Base-by-base conservation (phyloP, 2,113 vertebrate genomes). In the Oreocharis arfaki region DNA sequence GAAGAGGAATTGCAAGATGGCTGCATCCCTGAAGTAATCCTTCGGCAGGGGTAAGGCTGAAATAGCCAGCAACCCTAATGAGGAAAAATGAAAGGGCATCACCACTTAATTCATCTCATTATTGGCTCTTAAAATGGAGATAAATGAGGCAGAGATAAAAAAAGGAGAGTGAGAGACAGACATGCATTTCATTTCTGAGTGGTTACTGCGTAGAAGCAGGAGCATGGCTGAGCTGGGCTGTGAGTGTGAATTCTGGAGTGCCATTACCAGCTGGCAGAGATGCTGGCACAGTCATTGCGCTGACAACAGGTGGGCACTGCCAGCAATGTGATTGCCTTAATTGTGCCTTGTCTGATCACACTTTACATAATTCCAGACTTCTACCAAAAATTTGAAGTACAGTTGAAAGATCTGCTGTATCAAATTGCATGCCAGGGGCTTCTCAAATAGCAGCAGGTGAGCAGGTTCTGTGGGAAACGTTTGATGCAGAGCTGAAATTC, bases 1-100 rank as follows among this genome's bases (percentile, higher is more conserved):
- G 94, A 97, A 95, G 89, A 97, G 67, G 86, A 93, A 96, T 96
- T 88, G 60, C 55, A 96, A 92, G n/a, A 89, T 95, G 71, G 61
- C 32, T 97, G 68, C 61, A 74, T 90, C 90, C 90, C 92, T 95
- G 56, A 97, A 96, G 60, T 93, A 88, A 96, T 84, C 93, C 82
- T 96, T 94, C 64, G 86, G 53, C 56, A 46, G 13, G 6, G 26
- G 22, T 93, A 81, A 69, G n/a, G 44, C 52, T 93, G 87, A 95
- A 97, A 95, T 61, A 63, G 70, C 80, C 85, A 95, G 79, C 42
- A 84, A 42, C 57, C 18, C 13, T 96, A 97, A 97, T 95, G 84
- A 98, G 85, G 92, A 97, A 94, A 97, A 94, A 96, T 89, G 85
- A 95, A 94, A 94, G 80, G 82, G 55, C 69, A 97, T 96, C 90